Evolutionary conservation across 1,140 invertebrate genomes (phyloP), one percentile per base, ranked within the genome.

Genomic region (Drosophila nigrodunni): DNA sequence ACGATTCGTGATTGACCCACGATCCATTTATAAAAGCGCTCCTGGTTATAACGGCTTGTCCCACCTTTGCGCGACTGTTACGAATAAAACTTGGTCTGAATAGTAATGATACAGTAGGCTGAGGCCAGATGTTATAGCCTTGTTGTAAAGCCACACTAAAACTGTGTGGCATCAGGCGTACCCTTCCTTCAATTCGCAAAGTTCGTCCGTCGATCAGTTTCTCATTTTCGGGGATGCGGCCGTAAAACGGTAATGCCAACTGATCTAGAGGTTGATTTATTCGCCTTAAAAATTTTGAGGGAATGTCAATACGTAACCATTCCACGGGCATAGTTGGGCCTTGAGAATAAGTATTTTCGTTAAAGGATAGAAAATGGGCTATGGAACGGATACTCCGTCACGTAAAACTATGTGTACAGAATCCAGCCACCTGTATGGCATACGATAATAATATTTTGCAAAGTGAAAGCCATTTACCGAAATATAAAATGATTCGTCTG

Each of bases 401-500:
- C 72, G 11, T 69, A 55, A 70, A 85, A 0, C 39, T 73, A 15
- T 85, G 55, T n/a, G n/a, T 9, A 89, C 62, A 7, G 72, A 46
- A 13, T 88, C 92, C 37, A 95, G 85, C 71, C 93, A 93, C 37
- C 93, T 87, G 15, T 94, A 87, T 1, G 95, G 93, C 11, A 95
- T 74, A 64, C 96, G 93, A 78, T 96, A 95, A 1, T 75, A 62
- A 80, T 95, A 97, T 3, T 94, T 93, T 70, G 94, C 94, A 77
- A 95, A 95, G 80, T 96, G 95, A 70, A 93, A 93, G 37, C 95
- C 95, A 91, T 96, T 95, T 0, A 96, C 90, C 0, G 95, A 94
- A 58, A 97, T 94, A 93, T 92, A 72, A 72, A 93, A 94, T 47
- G 93, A 88, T 15, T 77, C 52, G 18, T 91, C 77, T 1, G 92